A percentile compares a stretch with the other conserved stretches of the same genome.
phyloP scores from a whole-genome alignment of 2,113 vertebrate species.

The Platysteira castanea region DNA sequence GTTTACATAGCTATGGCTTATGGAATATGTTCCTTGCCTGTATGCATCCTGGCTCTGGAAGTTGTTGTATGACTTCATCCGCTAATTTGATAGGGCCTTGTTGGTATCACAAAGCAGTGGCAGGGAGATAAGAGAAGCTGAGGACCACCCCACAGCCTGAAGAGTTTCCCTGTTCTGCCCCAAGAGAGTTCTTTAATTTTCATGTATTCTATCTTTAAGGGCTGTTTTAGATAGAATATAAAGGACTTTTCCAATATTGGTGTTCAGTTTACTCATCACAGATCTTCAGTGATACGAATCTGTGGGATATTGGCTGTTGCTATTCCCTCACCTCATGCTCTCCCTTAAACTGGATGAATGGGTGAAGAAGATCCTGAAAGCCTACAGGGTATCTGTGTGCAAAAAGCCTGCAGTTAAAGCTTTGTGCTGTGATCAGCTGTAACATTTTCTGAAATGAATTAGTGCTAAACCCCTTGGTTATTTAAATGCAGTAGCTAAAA shows the following conservation, averaged over 20 bases:
- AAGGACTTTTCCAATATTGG: not conserved
- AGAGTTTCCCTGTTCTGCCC: not conserved
- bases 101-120: not conserved
- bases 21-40: not conserved
- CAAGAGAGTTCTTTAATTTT: not conserved
- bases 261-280: not conserved
- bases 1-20: not conserved
- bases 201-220: not conserved
- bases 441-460: not conserved
- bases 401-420: not conserved
- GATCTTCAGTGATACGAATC: not conserved
- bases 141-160: not conserved
- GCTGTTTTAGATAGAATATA: not conserved
- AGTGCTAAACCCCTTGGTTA: not conserved
- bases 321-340: not conserved
- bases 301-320: not conserved
- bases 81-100: not conserved
- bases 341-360: not conserved
- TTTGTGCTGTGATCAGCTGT: not conserved
- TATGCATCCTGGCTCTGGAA: not conserved
- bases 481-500: not conserved
- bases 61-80: not conserved
- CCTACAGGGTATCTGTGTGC: not conserved
- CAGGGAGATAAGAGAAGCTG: not conserved
- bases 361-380: not conserved